These are phyloP conservation scores for Muscidifurax raptorellus DNA, from an alignment of 1,140 invertebrate species.

Conservation along the genomic window DNA sequence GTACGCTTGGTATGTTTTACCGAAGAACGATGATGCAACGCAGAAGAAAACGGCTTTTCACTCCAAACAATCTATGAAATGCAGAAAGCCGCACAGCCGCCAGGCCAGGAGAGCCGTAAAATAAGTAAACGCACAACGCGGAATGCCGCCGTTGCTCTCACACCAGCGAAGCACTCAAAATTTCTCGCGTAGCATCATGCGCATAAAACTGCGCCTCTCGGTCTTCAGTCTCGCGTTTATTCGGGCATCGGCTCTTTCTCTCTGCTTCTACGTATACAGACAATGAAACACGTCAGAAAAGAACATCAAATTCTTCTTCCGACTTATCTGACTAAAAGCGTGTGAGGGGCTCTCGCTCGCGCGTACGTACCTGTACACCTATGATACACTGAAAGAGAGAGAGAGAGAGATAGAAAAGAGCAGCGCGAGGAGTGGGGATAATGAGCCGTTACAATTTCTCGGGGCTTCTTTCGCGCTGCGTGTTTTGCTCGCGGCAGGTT, in stretches of 20 bases:
- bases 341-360: neutral
- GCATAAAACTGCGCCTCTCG: neutral
- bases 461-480: neutral
- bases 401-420: neutral
- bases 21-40: neutral
- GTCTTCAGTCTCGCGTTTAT: neutral
- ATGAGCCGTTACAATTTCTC: slow-evolving; percentile 40
- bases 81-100: neutral
- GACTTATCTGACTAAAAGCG: neutral
- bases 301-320: neutral
- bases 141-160: neutral
- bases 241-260: neutral
- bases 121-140: neutral
- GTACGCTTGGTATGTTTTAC: too few species aligned
- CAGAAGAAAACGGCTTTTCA: neutral
- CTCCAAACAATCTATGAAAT: neutral
- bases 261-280: too few species aligned
- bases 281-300: too few species aligned
- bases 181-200: neutral
- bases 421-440: slow-evolving; percentile 24
- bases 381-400: neutral
- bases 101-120: neutral
- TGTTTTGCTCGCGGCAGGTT: slow-evolving; percentile 1
- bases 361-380: neutral
- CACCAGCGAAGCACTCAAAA: neutral